Percentiles rank a stretch among this genome's conserved stretches.
These are phyloP conservation scores for Cottus gobio DNA, from an alignment of 2,113 vertebrate species.

Conservation along the genomic window DNA sequence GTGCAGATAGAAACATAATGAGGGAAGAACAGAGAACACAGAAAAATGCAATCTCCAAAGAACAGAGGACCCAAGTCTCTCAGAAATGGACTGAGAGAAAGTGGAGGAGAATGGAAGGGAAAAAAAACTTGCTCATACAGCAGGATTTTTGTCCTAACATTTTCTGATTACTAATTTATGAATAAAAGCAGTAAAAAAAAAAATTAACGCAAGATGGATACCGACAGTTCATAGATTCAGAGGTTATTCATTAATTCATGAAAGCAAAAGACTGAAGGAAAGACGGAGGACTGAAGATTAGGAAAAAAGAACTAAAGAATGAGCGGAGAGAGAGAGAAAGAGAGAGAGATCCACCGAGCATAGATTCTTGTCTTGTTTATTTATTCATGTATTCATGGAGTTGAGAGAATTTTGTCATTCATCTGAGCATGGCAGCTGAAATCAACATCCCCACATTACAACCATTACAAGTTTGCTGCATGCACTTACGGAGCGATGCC, in stretches of 20 bases:
- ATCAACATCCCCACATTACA: conserved; percentile 68
- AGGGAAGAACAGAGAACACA: conserved; percentile 42
- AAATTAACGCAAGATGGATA: conserved; percentile 64
- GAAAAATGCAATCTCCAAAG: conserved; percentile 53
- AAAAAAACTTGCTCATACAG: conserved; percentile 36
- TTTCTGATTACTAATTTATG: conserved; percentile 79
- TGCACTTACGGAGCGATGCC: conserved; percentile 36
- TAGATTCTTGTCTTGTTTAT: conserved; percentile 67
- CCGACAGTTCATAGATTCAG: conserved; percentile 70
- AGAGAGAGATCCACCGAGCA: conserved; percentile 57
- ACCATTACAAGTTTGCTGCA: conserved; percentile 47
- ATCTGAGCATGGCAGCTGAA: conserved; percentile 65
- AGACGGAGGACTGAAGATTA: conserved; percentile 61
- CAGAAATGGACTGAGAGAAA: conserved; percentile 49
- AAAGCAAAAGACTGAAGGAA: conserved; percentile 73
- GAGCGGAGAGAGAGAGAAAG: conserved; percentile 29
- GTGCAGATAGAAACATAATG: conserved; percentile 46
- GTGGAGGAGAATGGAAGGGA: conserved; percentile 31
- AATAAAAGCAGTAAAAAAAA: conserved; percentile 63
- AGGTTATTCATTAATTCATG: conserved; percentile 79
- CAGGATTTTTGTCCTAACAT: conserved; percentile 68
- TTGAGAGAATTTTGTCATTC: conserved; percentile 71
- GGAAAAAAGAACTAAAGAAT: conserved; percentile 61
- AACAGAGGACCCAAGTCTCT: conserved; percentile 46
- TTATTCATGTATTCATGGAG: conserved; percentile 79